Evolutionary conservation across 2,888 invertebrate species (phyloP).

Genomic region (Habrosyne pyritoides): DNA sequence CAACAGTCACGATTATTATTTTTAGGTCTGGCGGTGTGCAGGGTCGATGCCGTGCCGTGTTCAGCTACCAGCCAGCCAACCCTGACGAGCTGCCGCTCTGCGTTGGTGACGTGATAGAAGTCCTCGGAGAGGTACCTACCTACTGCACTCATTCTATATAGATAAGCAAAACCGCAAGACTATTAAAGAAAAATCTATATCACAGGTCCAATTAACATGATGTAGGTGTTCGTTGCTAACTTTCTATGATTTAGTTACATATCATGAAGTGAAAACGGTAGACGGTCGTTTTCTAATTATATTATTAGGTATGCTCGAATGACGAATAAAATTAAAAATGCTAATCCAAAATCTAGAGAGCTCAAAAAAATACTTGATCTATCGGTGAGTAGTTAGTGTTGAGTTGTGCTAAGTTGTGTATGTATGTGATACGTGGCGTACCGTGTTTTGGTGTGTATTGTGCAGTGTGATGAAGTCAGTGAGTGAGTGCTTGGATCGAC

Average conservation of each 20-base stretch:
- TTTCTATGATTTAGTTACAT: not conserved
- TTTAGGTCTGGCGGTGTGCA: constrained; percentile 62
- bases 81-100: constrained; percentile 95
- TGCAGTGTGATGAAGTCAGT: not conserved
- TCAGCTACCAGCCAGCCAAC: constrained; percentile 96
- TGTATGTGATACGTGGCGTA: not conserved
- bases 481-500: not conserved
- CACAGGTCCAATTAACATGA: not conserved
- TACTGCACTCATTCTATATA: not conserved
- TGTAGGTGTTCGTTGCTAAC: not conserved
- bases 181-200: not conserved
- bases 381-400: not conserved
- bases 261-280: not conserved
- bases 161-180: not conserved
- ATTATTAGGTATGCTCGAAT: not conserved
- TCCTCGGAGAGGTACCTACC: constrained; percentile 88
- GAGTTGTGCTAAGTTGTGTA: not conserved
- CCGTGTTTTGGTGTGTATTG: no score
- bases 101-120: constrained; percentile 95
- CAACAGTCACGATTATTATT: constrained; percentile 10
- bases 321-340: not conserved
- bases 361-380: not conserved
- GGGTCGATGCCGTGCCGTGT: constrained; percentile 92
- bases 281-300: not conserved
- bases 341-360: not conserved